Evolutionary conservation across 2,797 vertebrate species (phyloP).

Genomic region (Petrocephalus sullivani): DNA sequence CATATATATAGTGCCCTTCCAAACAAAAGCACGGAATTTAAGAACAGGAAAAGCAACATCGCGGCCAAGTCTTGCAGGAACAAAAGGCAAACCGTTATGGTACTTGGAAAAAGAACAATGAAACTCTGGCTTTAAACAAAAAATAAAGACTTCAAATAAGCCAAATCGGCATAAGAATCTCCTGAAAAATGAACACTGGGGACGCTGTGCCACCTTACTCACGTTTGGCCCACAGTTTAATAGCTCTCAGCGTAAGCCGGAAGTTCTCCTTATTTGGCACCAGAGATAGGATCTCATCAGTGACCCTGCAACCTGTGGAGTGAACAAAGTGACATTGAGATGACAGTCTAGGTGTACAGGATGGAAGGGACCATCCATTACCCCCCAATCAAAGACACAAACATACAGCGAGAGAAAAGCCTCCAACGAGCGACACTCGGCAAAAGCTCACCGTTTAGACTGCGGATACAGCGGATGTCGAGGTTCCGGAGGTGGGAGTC

Average conservation of each 20-base stretch:
- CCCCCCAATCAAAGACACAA: not conserved
- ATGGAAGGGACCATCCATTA: not conserved
- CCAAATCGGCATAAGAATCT: not conserved
- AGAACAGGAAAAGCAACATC: not conserved
- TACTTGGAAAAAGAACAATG: not conserved
- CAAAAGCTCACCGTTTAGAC: conserved; percentile 78
- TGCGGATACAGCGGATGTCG: conserved; percentile 93
- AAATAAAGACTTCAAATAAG: not conserved
- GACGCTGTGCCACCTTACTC: conserved; percentile 49
- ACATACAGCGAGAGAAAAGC: not conserved
- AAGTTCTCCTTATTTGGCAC: conserved; percentile 98
- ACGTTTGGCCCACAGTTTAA: conserved; percentile 98
- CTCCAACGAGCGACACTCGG: not conserved
- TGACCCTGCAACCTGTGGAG: conserved; percentile 84
- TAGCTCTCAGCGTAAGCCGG: conserved; percentile 82
- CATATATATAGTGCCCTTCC: not conserved
- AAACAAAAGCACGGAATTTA: not conserved
- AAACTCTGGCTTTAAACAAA: not conserved
- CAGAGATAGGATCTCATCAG: conserved; percentile 93
- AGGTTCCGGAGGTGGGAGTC: conserved; percentile 84
- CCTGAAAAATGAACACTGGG: not conserved
- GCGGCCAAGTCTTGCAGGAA: not conserved
- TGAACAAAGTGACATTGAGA: not conserved
- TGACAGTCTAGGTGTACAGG: not conserved
- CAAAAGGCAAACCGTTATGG: not conserved